Conservation (phyloP, 2,888 invertebrate species). For the Apocheima hispidaria region DNA sequence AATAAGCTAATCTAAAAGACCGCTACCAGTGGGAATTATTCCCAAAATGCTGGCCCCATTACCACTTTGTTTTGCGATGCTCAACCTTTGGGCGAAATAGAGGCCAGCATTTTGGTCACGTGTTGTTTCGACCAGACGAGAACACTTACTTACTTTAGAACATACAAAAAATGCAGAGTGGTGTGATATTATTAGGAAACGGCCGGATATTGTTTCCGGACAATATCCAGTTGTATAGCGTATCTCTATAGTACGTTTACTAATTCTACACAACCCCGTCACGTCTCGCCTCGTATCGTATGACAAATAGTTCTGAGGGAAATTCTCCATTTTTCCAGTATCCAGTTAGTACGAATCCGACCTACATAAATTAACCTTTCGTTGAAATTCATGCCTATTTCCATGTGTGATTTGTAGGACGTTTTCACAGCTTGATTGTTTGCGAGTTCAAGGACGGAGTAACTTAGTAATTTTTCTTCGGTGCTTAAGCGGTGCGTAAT, state of each 20-base stretch:
- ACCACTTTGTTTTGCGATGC: no score
- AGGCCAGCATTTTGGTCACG: no score
- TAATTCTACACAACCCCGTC: slow-evolving; percentile 65
- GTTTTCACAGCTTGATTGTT: slow-evolving; percentile 24
- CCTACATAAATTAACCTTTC: slow-evolving; percentile 46
- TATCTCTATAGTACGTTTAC: slow-evolving; percentile 48
- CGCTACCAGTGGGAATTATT: no score
- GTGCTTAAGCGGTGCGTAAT: slow-evolving; percentile 4
- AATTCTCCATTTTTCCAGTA: slow-evolving; percentile 47
- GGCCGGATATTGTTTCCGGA: slow-evolving; percentile 16
- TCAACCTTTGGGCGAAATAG: no score
- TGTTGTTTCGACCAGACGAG: no score
- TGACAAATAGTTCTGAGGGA: slow-evolving; percentile 48
- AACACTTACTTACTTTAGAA: no score
- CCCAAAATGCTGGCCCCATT: no score
- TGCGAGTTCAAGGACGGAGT: slow-evolving; percentile 11
- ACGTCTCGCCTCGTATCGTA: slow-evolving; percentile 67
- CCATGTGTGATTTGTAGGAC: slow-evolving; percentile 32
- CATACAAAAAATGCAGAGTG: no score
- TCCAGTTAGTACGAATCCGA: slow-evolving; percentile 42
- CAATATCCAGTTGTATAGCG: no score
- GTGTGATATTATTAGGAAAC: no score
- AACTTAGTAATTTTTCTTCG: slow-evolving; percentile 7
- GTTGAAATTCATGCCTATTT: slow-evolving; percentile 41
- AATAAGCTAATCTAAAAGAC: no score